These are phyloP conservation scores for Tachina fera DNA, from an alignment of 2,888 invertebrate species.

Conservation along the genomic window DNA sequence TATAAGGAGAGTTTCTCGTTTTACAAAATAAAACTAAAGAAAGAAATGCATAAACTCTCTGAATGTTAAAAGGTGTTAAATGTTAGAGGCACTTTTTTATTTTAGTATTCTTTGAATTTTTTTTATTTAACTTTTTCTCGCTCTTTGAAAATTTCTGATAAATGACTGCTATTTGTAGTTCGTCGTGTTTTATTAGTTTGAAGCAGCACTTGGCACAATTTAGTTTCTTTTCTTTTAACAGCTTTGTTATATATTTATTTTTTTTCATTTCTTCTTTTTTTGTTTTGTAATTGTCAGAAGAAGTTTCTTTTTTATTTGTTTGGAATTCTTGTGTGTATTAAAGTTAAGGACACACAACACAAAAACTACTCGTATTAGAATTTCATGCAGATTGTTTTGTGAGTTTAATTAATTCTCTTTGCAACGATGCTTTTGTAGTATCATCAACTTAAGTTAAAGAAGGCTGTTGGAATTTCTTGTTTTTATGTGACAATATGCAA, in stretches of 20 bases:
- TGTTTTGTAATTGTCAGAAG: conserved; percentile 8
- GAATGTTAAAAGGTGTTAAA: conserved; percentile 48
- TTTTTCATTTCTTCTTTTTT: not conserved
- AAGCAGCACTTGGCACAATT: conserved; percentile 62
- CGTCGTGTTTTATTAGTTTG: conserved; percentile 37
- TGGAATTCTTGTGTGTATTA: not conserved
- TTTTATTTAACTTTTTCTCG: not conserved
- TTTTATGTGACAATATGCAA: too few species aligned
- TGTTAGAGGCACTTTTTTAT: conserved; percentile 37
- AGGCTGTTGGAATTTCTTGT: too few species aligned
- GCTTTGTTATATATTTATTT: conserved; percentile 39
- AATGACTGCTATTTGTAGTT: conserved; percentile 42
- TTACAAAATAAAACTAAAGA: not conserved
- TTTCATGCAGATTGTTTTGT: not conserved
- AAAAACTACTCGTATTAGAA: not conserved
- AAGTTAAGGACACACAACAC: conserved; percentile 2
- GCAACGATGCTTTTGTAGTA: too few species aligned
- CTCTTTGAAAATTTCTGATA: conserved; percentile 41
- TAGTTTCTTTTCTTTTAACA: conserved; percentile 26
- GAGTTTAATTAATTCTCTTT: not conserved
- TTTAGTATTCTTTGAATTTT: not conserved
- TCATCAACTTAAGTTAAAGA: too few species aligned
- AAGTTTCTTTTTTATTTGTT: conserved; percentile 15
- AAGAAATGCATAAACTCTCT: not conserved
- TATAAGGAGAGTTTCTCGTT: not conserved